Evolutionary conservation across 2,113 vertebrate species (phyloP).

Genomic region (Otolemur garnettii): DNA sequence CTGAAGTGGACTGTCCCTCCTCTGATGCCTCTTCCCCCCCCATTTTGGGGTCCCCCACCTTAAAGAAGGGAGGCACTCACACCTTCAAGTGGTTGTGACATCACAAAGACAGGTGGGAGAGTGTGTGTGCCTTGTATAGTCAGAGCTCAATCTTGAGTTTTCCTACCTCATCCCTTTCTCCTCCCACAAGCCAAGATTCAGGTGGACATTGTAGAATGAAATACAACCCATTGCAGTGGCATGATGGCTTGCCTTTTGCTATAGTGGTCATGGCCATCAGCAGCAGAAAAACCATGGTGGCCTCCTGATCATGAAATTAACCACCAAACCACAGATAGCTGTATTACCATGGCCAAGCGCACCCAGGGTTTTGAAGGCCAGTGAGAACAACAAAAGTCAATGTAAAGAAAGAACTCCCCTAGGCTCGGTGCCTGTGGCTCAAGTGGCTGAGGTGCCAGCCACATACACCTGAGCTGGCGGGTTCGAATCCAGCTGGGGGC

Average conservation of each 20-base stretch:
- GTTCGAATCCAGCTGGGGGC: too few relatives aligned
- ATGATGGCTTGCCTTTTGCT: neutral
- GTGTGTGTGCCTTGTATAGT: too few relatives aligned
- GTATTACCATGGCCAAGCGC: neutral
- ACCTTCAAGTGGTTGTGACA: neutral
- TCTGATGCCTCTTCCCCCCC: neutral
- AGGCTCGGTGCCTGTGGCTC: too few relatives aligned
- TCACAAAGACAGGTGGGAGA: neutral
- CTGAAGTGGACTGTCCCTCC: neutral
- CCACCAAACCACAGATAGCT: neutral
- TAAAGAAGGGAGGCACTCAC: neutral
- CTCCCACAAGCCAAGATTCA: neutral
- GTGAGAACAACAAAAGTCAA: neutral
- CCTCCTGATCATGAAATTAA: neutral
- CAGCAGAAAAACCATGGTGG: too few relatives aligned
- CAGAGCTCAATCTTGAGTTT: neutral
- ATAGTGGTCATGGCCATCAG: neutral
- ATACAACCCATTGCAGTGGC: neutral
- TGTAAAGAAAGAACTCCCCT: neutral
- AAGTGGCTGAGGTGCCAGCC: too few relatives aligned
- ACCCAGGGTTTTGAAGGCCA: neutral
- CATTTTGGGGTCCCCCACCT: neutral
- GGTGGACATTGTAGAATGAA: neutral
- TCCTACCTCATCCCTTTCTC: neutral
- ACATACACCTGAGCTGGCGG: too few relatives aligned